Evolutionary conservation across 2,113 vertebrate species (phyloP).

Genomic region (Trachemys scripta): DNA sequence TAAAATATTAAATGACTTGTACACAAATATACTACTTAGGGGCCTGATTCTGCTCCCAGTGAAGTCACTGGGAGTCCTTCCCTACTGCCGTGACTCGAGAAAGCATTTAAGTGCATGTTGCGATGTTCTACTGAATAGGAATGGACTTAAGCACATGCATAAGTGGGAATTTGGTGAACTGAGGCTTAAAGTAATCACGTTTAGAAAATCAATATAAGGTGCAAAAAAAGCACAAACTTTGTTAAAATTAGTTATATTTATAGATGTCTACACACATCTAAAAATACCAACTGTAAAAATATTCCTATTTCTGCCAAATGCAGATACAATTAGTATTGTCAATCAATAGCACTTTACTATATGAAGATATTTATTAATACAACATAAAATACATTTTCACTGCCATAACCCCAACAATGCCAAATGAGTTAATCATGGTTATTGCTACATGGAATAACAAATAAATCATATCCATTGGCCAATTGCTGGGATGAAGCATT

Average conservation of each 20-base stretch:
- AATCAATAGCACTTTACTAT: background rate
- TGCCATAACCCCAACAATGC: background rate
- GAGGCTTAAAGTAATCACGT: background rate
- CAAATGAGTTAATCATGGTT: background rate
- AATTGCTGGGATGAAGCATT: background rate
- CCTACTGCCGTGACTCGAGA: background rate
- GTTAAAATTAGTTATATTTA: background rate
- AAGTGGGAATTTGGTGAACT: background rate
- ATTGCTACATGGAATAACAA: background rate
- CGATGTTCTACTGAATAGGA: background rate
- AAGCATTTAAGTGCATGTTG: background rate
- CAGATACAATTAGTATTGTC: background rate
- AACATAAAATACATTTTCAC: background rate
- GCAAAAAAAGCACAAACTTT: accelerated
- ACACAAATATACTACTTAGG: background rate
- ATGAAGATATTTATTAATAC: background rate
- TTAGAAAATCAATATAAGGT: background rate
- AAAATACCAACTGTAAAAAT: background rate
- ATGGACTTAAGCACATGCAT: background rate
- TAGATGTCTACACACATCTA: background rate
- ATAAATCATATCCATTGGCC: background rate
- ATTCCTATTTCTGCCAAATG: background rate
- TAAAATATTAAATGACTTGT: background rate
- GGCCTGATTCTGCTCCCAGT: background rate
- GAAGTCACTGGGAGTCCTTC: background rate